Conservation (phyloP, 2,888 invertebrate species). For the Liodrosophila aerea region DNA sequence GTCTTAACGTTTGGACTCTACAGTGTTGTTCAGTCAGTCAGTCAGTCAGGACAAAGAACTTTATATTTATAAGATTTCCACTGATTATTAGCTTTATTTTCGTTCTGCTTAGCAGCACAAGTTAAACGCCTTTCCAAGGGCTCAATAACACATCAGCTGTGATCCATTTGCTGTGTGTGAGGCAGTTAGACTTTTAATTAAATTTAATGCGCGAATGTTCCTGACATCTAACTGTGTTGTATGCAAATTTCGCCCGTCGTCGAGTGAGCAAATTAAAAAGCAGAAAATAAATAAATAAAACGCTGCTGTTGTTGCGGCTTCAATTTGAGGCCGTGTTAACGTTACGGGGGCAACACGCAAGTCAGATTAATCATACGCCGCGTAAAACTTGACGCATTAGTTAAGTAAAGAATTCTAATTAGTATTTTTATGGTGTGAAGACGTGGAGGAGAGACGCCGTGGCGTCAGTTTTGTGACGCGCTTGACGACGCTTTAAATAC, state of each 20-base stretch:
- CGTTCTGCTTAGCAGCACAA: too few species aligned
- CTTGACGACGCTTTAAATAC: not conserved
- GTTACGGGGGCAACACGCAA: conserved; percentile 32
- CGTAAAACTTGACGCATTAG: conserved; percentile 54
- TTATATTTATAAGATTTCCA: too few species aligned
- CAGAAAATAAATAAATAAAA: conserved; percentile 12
- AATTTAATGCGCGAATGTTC: conserved; percentile 41
- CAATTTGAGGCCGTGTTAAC: conserved; percentile 17
- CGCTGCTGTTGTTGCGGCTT: conserved; percentile 19
- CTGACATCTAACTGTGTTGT: conserved; percentile 38
- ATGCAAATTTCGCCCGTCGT: conserved; percentile 41
- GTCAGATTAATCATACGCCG: conserved; percentile 56
- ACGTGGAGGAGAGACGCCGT: not conserved
- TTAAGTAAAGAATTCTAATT: conserved; percentile 44
- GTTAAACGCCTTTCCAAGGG: too few species aligned
- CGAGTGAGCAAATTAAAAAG: conserved; percentile 26
- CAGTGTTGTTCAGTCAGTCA: too few species aligned
- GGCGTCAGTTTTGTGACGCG: not conserved
- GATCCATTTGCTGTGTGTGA: conserved; percentile 13
- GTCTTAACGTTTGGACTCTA: too few species aligned
- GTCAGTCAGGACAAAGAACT: too few species aligned
- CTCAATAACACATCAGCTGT: too few species aligned
- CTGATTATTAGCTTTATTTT: too few species aligned
- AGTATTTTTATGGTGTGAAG: conserved; percentile 10
- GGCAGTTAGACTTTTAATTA: conserved; percentile 50